Base-by-base conservation (phyloP, 2,797 vertebrate species). In the Mormyrops boulengeri region DNA sequence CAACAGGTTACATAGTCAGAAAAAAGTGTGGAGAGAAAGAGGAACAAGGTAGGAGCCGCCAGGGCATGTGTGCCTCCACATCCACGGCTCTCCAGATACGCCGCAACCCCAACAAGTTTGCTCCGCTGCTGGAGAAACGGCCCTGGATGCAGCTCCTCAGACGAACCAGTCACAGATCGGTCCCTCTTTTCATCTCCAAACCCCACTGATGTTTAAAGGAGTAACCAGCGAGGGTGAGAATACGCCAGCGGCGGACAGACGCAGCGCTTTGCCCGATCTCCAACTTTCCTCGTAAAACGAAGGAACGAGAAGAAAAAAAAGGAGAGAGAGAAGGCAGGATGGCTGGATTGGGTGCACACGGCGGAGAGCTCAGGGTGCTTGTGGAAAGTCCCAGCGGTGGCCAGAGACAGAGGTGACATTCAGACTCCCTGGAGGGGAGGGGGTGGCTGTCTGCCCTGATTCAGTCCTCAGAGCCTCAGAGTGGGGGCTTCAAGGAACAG, bases 331-430 rank as follows among this genome's bases (percentile, higher is more conserved):
- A 94, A 93, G 89, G 95, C 93, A 92, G 93, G 90, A 94, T 93
- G 90, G 92, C 91, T 88, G 92, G 92, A 94, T 90, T 2, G n/a
- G 82, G 47, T 2, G 17, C 34, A 34, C 7, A 7, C 94, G 94
- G 93, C 91, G 91, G 50, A 41, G 57, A 66, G 87, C 14, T 3
- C 44, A 92, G 92, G 92, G 94, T 90, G 93, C 94, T 94, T 92
- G 93, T 94, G 94, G 92, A 91, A 73, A 92, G 95, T 95, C 95
- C 94, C 95, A 95, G 94, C 94, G 94, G 94, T 95, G 94, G 94
- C 95, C 95, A 95, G 95, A 95, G 95, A 95, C 95, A 96, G 95
- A 96, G 96, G 95, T 96, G 96, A 96, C 96, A 96, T 96, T 96
- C 96, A 94, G 95, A 93, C 93, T 93, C 93, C 93, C 91, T 93